Percentiles rank a stretch among this genome's conserved stretches.
Conservation (phyloP, 2,113 vertebrate species). For the Ophthalmolycus amberensis region DNA sequence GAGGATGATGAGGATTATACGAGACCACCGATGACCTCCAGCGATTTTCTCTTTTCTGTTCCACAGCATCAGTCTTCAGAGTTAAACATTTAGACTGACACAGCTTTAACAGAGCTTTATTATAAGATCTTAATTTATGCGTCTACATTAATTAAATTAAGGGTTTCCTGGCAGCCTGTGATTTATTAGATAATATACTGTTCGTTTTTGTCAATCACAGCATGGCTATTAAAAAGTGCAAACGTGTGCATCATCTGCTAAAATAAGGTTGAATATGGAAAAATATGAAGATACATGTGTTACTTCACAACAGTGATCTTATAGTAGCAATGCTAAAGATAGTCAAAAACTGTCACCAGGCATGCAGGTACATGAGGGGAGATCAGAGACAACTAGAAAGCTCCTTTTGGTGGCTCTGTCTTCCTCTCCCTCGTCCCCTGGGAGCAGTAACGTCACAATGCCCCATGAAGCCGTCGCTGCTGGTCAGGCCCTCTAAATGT, state of each 20-base stretch:
- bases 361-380: slow-evolving; percentile 33
- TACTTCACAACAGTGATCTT: background rate
- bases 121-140: slow-evolving; percentile 1
- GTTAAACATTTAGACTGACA: slow-evolving; percentile 5
- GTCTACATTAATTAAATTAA: background rate
- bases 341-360: slow-evolving; percentile 21
- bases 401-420: slow-evolving; percentile 17
- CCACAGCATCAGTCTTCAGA: background rate
- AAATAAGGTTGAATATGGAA: background rate
- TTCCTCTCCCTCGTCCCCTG: slow-evolving; percentile 47
- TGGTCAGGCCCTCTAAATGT: slow-evolving; percentile 45
- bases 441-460: slow-evolving; percentile 26
- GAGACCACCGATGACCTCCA: background rate
- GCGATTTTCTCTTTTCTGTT: background rate
- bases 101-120: background rate
- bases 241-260: background rate
- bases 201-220: background rate
- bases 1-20: background rate
- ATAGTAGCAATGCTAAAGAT: slow-evolving; percentile 51
- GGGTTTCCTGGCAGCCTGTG: background rate
- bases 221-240: slow-evolving; percentile 1
- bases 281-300: background rate
- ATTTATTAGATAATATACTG: slow-evolving; percentile 16
- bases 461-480: slow-evolving; percentile 64
- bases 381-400: slow-evolving; percentile 55